Base-by-base conservation (phyloP, 2,113 vertebrate species). In the Meleagris gallopavo region DNA sequence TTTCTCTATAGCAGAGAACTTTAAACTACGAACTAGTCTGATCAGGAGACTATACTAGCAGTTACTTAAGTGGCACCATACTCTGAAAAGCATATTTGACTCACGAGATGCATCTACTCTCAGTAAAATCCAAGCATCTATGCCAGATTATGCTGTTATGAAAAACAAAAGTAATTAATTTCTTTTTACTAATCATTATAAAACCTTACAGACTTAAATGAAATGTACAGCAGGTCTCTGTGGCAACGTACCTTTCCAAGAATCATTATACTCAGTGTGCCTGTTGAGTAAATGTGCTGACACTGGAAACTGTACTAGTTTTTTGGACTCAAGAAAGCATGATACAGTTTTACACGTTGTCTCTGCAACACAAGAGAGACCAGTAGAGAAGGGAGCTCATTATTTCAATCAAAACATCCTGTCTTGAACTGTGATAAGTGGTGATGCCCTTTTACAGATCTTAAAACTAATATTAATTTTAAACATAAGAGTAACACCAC, bases 231-330 rank as follows among this genome's bases (percentile, higher is more conserved):
- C 36, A 65, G 30, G 22, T 3, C 48, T 29, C 4, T 24, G 7
- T 32, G 20, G 13, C 20, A 38, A 71, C 0, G 0, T 14, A 25
- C 7, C 32, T 62, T 77, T 9, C 25, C 52, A 58, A 91, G 24
- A 86, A 64, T 20, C 11, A 10, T 78, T 69, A 82, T 80, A 52
- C 11, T 91, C 19, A 41, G 30, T 0, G 1, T 5, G 74, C 5
- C 14, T 30, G 25, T 52, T 52, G 13, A 52, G 50, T 52, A 55
- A 29, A 80, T 6, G 6, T 21, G 29, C 21, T 62, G 50, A 89
- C 0, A 0, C 5, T 36, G 43, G 43, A 80, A 36, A 57, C 13
- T 13, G 4, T 41, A 25, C 13, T 75, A 57, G 34, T 61, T 65
- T 65, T 86, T 3, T 8, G 21, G 13, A 65, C 9, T 45, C 11